Evolutionary conservation across 2,888 invertebrate genomes (phyloP), one percentile per base, ranked within the genome.

Genomic region (Philereme vetulata): DNA sequence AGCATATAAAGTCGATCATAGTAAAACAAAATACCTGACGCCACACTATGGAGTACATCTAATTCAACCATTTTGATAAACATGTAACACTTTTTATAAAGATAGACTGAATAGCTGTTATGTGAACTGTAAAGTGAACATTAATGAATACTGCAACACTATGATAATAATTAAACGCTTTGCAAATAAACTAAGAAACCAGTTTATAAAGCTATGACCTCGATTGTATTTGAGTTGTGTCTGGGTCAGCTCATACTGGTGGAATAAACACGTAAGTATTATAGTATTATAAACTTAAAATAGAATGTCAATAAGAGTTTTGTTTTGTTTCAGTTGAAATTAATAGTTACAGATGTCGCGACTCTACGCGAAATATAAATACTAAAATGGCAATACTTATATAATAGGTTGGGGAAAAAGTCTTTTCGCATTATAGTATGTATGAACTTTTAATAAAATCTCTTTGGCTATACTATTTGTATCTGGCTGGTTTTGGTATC

Each of bases 81-180:
- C 46, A 53, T 21, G 4, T 33, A 33, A 43, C 43, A 43, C 40
- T n/a, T 9, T 40, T 6, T 35, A 35, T 9, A 40, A 40, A 40
- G 8, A 9, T 40, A 9, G 35, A 21, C 21, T 21, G 21, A 21
- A 21, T 35, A 35, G 35, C 35, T 35, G 35, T 6, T 40, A 9
- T 4, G 40, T 40, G 4, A 40, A 40, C 4, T 40, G 11, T 44
- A 5, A 3, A 44, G 5, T 5, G 11, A 44, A 44, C 5, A 1
- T 2, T 44, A 21, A 21, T 44, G 3, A 11, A 40, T n/a, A 40
- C 40, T 46, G 33, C 8, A 48, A 5, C 11, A 47, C 45, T 36
- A 35, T 32, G 33, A 50, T 46, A 53, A 38, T 48, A 8, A 54
- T 60, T 54, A 64, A 52, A 52, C 56, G 48, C 45, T 53, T 42